Evolutionary conservation across 23 tunicate genomes (phyloP), one percentile per base, ranked within the genome.

Genomic region (Diplosoma virens): DNA sequence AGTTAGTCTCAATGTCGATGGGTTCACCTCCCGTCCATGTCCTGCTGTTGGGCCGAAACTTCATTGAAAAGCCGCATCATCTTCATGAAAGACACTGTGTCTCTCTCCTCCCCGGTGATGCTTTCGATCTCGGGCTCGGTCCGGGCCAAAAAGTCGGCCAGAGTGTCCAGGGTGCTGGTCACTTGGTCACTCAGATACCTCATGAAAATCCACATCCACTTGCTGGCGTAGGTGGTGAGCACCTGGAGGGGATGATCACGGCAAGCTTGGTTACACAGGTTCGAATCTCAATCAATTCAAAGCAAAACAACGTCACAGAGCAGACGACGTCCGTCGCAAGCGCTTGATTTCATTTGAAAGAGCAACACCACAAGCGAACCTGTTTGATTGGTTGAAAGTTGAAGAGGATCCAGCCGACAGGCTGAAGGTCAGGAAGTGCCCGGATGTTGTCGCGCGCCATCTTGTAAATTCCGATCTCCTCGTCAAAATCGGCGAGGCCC

Each of bases 11-110:
- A n/a, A n/a, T n/a, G n/a, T n/a, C n/a, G n/a, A n/a, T n/a, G n/a
- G n/a, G n/a, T n/a, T n/a, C n/a, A 92, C 97, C 92, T 92, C 30
- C 79, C 91, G 33, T 92, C 97, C 91, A 92, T 85, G 80, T 92
- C 97, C 28, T 92, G 87, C 33, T 92, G 97, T 50, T 92, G 87
- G 26, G 92, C 92, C 24, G 91, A 85, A n/a, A 92, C 93, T 32
- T 85, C 88, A 45, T 92, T 92, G 58, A 92, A 92, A 66, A 92
- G 48, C 66, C 92, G 85, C 97, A 92, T 92, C 97, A 92, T 92
- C 76, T 85, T 92, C 97, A 92, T 92, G 76, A 92, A 85, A 17
- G 91, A 85, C 1, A 84, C 88, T 4, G 97, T 92, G 32, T 92
- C 92, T 65, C 93, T 59, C 63, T 92, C 97, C 37, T 85, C 92